phyloP scores from a whole-genome alignment of 2,113 vertebrate genomes.

The Pygoscelis adeliae region DNA sequence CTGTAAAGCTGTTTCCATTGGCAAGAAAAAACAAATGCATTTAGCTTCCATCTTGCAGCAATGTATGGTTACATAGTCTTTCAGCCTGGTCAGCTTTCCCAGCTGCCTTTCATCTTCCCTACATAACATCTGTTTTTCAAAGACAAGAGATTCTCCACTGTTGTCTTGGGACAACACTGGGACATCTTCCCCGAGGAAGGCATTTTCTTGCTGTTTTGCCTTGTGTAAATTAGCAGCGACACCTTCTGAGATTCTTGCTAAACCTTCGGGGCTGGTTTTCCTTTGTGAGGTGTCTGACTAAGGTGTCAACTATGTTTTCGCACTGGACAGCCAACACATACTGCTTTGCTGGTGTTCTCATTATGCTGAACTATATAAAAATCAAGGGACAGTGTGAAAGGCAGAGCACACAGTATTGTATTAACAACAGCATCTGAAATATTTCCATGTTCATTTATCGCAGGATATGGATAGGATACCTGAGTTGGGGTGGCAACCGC shows the following conservation, averaged over 20 bases:
- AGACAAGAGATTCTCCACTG: slow-evolving; percentile 17
- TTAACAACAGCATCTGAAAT: neutral
- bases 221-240: slow-evolving; percentile 65
- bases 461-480: neutral
- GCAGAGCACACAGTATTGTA: neutral
- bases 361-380: neutral
- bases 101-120: neutral
- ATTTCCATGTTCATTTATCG: neutral
- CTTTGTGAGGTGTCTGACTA: slow-evolving; percentile 16
- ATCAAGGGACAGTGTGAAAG: neutral
- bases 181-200: slow-evolving; percentile 57
- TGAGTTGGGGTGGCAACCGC: neutral
- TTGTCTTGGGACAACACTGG: slow-evolving; percentile 26
- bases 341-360: neutral
- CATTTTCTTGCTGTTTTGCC: slow-evolving; percentile 42
- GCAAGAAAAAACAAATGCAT: neutral
- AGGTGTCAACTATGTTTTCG: neutral
- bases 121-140: slow-evolving; percentile 14
- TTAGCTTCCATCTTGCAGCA: neutral
- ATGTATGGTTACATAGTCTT: neutral
- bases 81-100: neutral
- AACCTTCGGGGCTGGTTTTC: slow-evolving; percentile 26
- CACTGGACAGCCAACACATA: neutral
- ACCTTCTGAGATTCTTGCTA: slow-evolving; percentile 34
- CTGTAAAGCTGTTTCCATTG: neutral